Base-by-base conservation (phyloP, 2,113 vertebrate genomes). In the Hemichromis elongatus region DNA sequence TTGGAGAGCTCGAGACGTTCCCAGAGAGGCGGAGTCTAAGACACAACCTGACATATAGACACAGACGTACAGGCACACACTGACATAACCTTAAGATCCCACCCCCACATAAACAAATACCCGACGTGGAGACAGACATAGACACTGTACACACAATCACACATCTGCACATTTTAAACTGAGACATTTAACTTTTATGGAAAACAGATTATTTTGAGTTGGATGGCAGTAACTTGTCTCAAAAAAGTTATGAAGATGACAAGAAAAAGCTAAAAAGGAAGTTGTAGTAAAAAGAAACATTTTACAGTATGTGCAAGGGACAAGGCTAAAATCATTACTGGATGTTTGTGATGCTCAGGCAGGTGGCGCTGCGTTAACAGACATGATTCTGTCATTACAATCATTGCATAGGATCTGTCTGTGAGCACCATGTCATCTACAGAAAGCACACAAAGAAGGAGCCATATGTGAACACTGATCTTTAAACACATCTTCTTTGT, bases 211-310 rank as follows among this genome's bases (percentile, higher is more conserved):
- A 24, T 42, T 68, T 68, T 24, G 0, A 68, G 37, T 42, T 42
- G 16, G 37, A 68, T 68, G n/a, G n/a, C 63, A 42, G 13, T 14
- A 42, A 42, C 0, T 16, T 0, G 2, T 68, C 35, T 42, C 14
- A 24, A 19, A 9, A 68, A 42, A 61, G 1, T 16, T 68, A n/a
- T 14, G n/a, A 68, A 2, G 1, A 0, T 24, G 63, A n/a, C 35
- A 42, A 3, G 12, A 4, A 68, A 42, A 9, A 33, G 40, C 35
- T 40, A 40, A 68, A 66, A 40, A 68, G 35, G 14, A 14, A 47
- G 45, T 18, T 14, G 14, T 47, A 16, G 6, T 47, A 6, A 47
- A 47, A 47, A 7, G 45, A 47, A 47, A 47, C 13, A 47, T 18
- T 47, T 47, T 47, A 16, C 14, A 47, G 3, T 47, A 14, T 42